phyloP scores from a whole-genome alignment of 2,888 invertebrate species.

The Spialia ferax region DNA sequence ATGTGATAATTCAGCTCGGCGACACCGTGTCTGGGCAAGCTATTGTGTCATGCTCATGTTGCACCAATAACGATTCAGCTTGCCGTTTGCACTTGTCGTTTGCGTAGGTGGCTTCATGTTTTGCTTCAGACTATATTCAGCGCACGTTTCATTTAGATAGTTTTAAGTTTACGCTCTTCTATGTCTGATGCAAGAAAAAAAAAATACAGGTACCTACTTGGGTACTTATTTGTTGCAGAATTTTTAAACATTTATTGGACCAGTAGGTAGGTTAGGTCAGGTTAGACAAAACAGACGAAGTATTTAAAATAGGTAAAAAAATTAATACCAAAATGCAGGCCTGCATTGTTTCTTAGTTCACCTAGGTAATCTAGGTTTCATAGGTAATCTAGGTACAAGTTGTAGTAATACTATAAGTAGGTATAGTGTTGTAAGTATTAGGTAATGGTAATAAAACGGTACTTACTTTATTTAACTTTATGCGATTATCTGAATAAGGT shows the following conservation, averaged over 20 bases:
- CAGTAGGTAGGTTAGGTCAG: too few species aligned
- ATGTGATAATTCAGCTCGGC: constrained; percentile 70
- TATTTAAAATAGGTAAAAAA: too few species aligned
- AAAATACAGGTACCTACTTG: too few species aligned
- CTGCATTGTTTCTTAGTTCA: too few species aligned
- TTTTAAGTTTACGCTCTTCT: constrained; percentile 2
- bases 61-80: constrained; percentile 67
- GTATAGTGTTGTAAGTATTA: too few species aligned
- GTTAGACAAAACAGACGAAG: too few species aligned
- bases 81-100: constrained; percentile 51
- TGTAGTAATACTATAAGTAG: too few species aligned
- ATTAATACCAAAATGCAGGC: too few species aligned
- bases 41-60: constrained; percentile 68
- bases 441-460: too few species aligned
- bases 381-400: too few species aligned
- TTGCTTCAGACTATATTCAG: constrained; percentile 35
- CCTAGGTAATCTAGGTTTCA: too few species aligned
- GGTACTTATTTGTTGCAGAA: neutral
- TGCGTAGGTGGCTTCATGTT: constrained; percentile 53
- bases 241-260: neutral
- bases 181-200: neutral
- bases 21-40: constrained; percentile 75
- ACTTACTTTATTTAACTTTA: too few species aligned
- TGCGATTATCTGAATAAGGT: neutral
- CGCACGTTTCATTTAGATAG: constrained; percentile 22